Percentiles rank a stretch among this genome's conserved stretches.
Conservation (phyloP, 2,797 vertebrate species). For the Hypotaenidia okinawae region DNA sequence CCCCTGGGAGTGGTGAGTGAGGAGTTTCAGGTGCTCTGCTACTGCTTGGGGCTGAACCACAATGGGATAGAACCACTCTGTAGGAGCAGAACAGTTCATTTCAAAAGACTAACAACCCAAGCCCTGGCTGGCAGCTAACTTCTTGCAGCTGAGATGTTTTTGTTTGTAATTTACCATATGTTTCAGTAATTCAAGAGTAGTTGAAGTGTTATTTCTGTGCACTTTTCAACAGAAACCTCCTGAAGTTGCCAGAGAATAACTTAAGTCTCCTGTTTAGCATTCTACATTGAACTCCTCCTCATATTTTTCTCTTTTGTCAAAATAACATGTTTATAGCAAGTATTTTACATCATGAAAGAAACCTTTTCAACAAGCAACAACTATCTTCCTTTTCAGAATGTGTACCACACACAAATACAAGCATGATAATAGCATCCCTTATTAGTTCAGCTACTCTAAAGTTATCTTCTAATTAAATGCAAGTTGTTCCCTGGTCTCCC, state of each 20-base stretch:
- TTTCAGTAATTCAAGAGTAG: neutral
- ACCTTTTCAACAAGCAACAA: neutral
- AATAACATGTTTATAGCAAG: slow-evolving; percentile 36
- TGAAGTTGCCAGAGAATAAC: slow-evolving; percentile 15
- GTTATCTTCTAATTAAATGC: neutral
- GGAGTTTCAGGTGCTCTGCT: no score
- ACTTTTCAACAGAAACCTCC: slow-evolving; percentile 19
- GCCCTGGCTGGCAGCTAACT: neutral
- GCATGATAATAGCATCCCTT: neutral
- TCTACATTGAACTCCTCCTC: neutral
- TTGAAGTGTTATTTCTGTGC: slow-evolving; percentile 12
- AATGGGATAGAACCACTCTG: neutral
- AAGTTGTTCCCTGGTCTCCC: neutral
- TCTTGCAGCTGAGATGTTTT: neutral
- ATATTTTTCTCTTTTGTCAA: neutral
- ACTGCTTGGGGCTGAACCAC: no score
- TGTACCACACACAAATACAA: neutral
- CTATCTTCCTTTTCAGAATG: neutral
- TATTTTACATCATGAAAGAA: neutral
- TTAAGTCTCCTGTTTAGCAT: slow-evolving; percentile 6
- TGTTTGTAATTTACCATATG: slow-evolving; percentile 31
- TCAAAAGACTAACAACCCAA: slow-evolving; percentile 14
- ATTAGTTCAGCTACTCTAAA: slow-evolving; percentile 17
- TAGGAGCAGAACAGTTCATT: neutral
- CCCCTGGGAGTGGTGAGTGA: no score